These are phyloP conservation scores for Ramphastos sulfuratus DNA, from an alignment of 2,113 vertebrate genomes.

Conservation along the genomic window DNA sequence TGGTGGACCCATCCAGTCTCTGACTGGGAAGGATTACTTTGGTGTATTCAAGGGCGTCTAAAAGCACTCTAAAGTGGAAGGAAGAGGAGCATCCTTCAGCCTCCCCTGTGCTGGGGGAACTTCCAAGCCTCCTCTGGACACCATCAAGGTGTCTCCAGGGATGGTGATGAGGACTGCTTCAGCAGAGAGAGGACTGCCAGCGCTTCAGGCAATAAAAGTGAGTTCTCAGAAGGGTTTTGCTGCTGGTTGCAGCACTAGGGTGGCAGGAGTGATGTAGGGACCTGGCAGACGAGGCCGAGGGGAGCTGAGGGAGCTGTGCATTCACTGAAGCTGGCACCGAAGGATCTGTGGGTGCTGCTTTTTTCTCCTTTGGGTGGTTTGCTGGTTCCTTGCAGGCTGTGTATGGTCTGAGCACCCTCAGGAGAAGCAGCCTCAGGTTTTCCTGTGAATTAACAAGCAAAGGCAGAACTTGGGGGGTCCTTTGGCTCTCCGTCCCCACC, in stretches of 20 bases:
- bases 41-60: background rate
- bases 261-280: background rate
- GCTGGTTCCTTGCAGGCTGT: background rate
- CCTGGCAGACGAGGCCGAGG: background rate
- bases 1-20: background rate
- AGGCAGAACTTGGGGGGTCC: slow-evolving; percentile 1
- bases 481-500: background rate
- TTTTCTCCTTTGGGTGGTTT: background rate
- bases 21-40: background rate
- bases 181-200: background rate
- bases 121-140: background rate
- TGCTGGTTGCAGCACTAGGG: rapidly evolving
- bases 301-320: background rate
- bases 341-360: background rate
- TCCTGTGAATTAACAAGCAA: background rate
- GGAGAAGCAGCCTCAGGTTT: background rate
- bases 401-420: background rate
- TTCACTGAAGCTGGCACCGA: background rate
- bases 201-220: background rate
- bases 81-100: background rate
- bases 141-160: background rate
- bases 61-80: background rate
- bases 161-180: rapidly evolving
- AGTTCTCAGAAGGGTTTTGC: background rate
- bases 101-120: background rate